These are phyloP conservation scores for Nansenia antarctica DNA, from an alignment of 2,113 vertebrate species.

Conservation along the genomic window DNA sequence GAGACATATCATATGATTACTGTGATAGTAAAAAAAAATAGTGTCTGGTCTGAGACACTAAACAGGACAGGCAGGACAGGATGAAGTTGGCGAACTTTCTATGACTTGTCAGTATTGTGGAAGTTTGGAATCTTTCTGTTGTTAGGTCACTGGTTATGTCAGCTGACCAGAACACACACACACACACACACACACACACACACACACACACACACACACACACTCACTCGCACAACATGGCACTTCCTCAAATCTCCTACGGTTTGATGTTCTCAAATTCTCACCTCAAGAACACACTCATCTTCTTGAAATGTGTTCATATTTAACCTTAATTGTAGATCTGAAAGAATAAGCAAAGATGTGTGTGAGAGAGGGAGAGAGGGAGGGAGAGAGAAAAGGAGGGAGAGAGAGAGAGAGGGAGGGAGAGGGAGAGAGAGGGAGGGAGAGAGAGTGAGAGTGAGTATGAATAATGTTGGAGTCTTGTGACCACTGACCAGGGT, in stretches of 20 bases:
- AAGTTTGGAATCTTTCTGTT: not conserved
- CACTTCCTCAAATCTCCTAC: no score
- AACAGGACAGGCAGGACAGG: no score
- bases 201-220: no score
- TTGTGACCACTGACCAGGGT: slow-evolving; percentile 62
- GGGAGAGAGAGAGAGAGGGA: not conserved
- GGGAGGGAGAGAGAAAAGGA: not conserved
- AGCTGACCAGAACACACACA: not conserved
- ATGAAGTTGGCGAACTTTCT: no score
- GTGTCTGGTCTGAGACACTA: no score
- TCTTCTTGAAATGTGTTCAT: not conserved
- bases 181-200: not conserved
- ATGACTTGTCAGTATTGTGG: no score
- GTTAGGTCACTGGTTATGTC: not conserved
- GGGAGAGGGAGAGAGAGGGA: not conserved
- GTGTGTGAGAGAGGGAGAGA: not conserved
- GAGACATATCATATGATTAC: no score
- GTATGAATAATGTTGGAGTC: slow-evolving; percentile 40
- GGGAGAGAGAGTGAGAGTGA: not conserved
- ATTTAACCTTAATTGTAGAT: not conserved
- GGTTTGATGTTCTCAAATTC: no score
- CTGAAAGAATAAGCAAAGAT: not conserved
- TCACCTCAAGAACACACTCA: no score
- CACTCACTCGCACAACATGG: no score
- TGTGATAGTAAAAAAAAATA: no score